phyloP scores from a whole-genome alignment of 2,797 vertebrate species.

The Peromyscus eremicus region DNA sequence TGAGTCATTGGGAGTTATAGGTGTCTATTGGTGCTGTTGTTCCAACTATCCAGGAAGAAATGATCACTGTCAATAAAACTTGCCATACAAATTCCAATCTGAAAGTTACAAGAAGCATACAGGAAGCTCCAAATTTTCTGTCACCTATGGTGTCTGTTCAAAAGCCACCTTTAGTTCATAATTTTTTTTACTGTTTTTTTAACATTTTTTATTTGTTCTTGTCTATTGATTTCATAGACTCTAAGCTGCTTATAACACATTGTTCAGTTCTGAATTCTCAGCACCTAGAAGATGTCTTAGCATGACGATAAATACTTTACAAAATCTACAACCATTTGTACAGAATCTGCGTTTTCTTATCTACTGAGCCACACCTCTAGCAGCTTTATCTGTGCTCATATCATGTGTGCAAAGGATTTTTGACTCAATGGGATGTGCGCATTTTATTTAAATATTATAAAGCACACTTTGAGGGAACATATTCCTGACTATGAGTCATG shows the following conservation, averaged over 20 bases:
- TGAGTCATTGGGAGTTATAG: background rate
- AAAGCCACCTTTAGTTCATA: background rate
- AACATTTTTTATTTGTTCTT: background rate
- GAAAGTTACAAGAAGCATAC: constrained; percentile 11
- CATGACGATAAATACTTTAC: constrained; percentile 10
- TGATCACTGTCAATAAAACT: background rate
- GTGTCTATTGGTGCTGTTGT: background rate
- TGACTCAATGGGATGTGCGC: background rate
- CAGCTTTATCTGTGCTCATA: constrained; percentile 3
- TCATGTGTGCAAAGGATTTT: background rate
- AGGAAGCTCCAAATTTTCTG: background rate
- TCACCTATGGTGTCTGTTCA: background rate
- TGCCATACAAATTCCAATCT: background rate
- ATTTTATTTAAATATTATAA: constrained; percentile 63
- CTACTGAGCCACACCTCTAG: background rate
- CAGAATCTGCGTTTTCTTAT: background rate
- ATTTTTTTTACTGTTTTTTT: constrained; percentile 16
- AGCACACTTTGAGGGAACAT: background rate
- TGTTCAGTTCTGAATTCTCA: constrained; percentile 36
- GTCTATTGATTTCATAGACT: background rate
- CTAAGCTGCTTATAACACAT: background rate
- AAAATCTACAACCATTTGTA: background rate
- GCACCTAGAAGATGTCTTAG: background rate
- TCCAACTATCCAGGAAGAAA: background rate
- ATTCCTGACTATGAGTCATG: constrained; percentile 22